Evolutionary conservation across 2,888 invertebrate species (phyloP), one percentile per base, ranked within the genome.

Genomic region (Drosophila niveifrons): DNA sequence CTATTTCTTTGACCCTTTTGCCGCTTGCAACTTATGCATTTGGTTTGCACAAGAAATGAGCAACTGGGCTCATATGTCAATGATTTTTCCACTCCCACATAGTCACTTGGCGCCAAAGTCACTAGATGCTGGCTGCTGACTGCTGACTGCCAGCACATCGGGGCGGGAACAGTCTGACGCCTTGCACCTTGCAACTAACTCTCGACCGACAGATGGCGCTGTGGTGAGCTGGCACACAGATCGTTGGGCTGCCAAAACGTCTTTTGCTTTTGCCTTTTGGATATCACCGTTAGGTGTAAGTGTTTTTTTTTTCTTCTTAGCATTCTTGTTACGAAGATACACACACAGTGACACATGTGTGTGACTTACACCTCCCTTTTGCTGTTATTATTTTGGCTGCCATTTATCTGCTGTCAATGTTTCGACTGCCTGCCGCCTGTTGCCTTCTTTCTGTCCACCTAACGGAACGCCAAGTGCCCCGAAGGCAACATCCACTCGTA

Each of bases 391-490:
- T 90, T 90, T 89, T 88, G 87, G 82, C 80, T 90, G 75, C 83
- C 86, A 88, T 90, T 88, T 88, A 89, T 90, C 90, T 88, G 86
- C 88, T 89, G 90, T 90, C 88, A 90, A 88, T 90, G 90, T 80
- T 86, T 72, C 73, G 82, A 72, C 85, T 72, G 66, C 62, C 83
- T 66, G 62, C 78, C 75, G 61, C 62, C 68, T 41, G 39, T 76
- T 69, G 66, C 62, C 82, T 66, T 58, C 75, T 71, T 57, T 58
- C 68, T 65, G 62, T 63, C 79, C 72, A 52, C 52, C 63, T 57
- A 36, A 29, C 17, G 6, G 23, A 23, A 23, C 13, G 3, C 66
- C 66, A 44, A 48, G 62, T 58, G 62, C 48, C 55, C 66, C 18
- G 41, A 51, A 28, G 59, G 43, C 47, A 28, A 36, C 31, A 23